phyloP scores from a whole-genome alignment of 2,888 invertebrate genomes.

The Dioctria rufipes region DNA sequence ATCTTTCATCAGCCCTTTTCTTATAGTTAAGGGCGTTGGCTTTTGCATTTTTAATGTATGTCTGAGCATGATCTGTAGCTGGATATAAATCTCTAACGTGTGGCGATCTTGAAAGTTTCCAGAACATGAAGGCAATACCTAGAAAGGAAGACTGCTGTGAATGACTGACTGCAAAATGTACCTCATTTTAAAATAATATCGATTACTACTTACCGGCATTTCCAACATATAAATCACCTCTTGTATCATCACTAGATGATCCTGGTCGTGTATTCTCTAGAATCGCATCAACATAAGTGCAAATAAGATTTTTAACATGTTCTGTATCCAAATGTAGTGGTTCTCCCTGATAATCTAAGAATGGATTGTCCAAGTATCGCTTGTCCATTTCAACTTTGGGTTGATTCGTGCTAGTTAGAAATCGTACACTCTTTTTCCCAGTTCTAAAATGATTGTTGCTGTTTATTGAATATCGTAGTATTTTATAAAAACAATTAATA shows the following conservation, averaged over 20 bases:
- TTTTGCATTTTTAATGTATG: conserved; percentile 78
- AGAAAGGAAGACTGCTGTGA: conserved; percentile 4
- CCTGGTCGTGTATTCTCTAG: conserved; percentile 67
- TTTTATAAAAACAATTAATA: background rate
- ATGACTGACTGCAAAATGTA: no score
- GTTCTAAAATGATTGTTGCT: background rate
- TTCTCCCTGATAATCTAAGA: conserved; percentile 65
- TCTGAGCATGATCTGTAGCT: conserved; percentile 75
- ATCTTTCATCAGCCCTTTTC: conserved; percentile 74
- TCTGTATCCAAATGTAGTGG: conserved; percentile 66
- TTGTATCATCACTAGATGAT: conserved; percentile 66
- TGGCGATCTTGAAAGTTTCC: conserved; percentile 77
- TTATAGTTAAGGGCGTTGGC: conserved; percentile 72
- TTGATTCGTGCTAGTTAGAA: no score
- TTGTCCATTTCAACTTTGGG: conserved; percentile 65
- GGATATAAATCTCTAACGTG: conserved; percentile 69
- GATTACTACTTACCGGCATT: conserved; percentile 64
- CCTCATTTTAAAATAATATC: background rate
- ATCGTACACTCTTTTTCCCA: no score
- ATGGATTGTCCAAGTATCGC: conserved; percentile 69
- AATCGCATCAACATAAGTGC: conserved; percentile 69
- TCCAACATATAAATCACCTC: conserved; percentile 70
- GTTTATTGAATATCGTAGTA: background rate
- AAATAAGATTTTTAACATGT: conserved; percentile 68
- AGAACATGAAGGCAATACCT: conserved; percentile 85